Conservation (phyloP, 1,140 invertebrate species). For the Sinonovacula constricta region DNA sequence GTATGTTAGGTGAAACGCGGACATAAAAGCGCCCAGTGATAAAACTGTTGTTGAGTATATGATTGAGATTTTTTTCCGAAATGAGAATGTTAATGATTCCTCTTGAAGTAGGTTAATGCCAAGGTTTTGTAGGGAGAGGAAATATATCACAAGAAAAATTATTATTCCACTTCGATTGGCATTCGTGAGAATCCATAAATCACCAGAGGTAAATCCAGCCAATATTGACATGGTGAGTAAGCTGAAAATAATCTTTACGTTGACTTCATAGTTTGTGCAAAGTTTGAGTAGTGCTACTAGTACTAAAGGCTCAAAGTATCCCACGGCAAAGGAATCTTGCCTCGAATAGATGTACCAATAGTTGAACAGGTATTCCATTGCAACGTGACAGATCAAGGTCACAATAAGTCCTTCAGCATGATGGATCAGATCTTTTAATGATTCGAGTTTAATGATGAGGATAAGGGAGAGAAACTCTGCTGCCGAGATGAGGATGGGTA, state of each 20-base stretch:
- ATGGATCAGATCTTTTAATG: conserved; percentile 10
- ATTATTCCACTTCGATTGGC: conserved; percentile 40
- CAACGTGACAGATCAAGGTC: conserved; percentile 21
- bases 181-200: conserved; percentile 21
- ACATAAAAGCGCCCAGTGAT: conserved; percentile 3
- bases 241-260: background rate
- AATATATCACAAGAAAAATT: conserved; percentile 31
- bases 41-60: conserved; percentile 11
- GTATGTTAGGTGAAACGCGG: conserved; percentile 18
- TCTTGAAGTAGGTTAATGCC: conserved; percentile 29
- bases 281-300: conserved; percentile 23
- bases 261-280: conserved; percentile 15
- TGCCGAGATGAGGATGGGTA: conserved; percentile 19
- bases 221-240: conserved; percentile 19
- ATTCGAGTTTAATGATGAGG: conserved; percentile 27
- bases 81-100: conserved; percentile 29
- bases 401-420: conserved; percentile 36
- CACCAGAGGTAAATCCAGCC: conserved; percentile 32
- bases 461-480: conserved; percentile 21
- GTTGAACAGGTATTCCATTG: conserved; percentile 30
- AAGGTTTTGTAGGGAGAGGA: conserved; percentile 46
- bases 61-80: conserved; percentile 17
- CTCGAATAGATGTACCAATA: conserved; percentile 44
- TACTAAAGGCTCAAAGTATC: conserved; percentile 43
- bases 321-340: conserved; percentile 42